Evolutionary conservation across 2,888 invertebrate genomes (phyloP).

Genomic region (Trachelus iudaicus): DNA sequence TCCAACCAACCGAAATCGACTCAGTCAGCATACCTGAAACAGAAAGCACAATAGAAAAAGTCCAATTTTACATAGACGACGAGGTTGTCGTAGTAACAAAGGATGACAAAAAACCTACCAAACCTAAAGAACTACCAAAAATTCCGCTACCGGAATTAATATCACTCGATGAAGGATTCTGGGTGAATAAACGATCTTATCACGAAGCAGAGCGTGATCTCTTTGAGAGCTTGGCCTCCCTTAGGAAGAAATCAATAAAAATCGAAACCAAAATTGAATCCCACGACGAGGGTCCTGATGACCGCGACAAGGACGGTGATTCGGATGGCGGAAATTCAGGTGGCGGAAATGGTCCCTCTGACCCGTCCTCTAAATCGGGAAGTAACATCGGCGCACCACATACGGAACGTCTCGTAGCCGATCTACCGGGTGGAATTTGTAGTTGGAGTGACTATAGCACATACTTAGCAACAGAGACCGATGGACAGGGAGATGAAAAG

Average conservation of each 20-base stretch:
- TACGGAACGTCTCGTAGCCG: conserved; percentile 76
- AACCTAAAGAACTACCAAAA: conserved; percentile 14
- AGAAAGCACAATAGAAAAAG: conserved; percentile 42
- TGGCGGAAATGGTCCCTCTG: conserved; percentile 66
- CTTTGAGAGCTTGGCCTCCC: conserved; percentile 69
- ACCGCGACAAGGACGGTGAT: conserved; percentile 66
- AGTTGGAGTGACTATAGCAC: conserved; percentile 86
- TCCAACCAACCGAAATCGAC: neutral
- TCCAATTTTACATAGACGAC: conserved; percentile 59
- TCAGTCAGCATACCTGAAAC: neutral
- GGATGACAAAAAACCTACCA: conserved; percentile 34
- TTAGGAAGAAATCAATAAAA: conserved; percentile 40
- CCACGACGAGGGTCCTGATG: conserved; percentile 19
- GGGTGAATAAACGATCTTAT: conserved; percentile 73
- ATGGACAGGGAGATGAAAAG: conserved; percentile 21
- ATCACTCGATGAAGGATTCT: conserved; percentile 69
- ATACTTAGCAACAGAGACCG: conserved; percentile 73
- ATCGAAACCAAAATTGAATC: neutral
- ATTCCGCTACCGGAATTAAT: conserved; percentile 48
- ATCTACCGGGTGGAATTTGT: conserved; percentile 83
- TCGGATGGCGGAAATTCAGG: conserved; percentile 73
- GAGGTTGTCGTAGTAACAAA: conserved; percentile 52
- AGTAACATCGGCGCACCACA: conserved; percentile 56
- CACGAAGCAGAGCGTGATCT: conserved; percentile 76
- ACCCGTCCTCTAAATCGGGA: conserved; percentile 29